Evolutionary conservation across 2,797 vertebrate species (phyloP), one percentile per base, ranked within the genome.

Genomic region (Ambastaia sidthimunki): DNA sequence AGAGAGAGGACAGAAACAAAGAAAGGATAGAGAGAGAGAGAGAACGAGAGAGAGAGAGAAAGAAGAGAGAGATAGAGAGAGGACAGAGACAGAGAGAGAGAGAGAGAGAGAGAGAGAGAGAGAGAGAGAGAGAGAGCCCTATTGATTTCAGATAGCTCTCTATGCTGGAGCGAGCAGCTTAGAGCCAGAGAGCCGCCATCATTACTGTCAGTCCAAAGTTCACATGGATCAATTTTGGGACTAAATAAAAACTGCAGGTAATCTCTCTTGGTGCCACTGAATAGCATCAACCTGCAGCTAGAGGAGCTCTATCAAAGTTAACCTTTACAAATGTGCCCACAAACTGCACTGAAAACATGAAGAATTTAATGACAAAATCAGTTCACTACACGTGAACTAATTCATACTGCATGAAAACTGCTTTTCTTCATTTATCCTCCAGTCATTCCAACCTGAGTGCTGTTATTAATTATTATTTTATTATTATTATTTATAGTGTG

Each of bases 161-260:
- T 47, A 62, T 71, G 65, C 80, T 70, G 75, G 72, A 77, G 47
- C 44, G 3, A 72, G 75, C 63, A 63, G 75, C 82, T 65, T 70
- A 80, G 77, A 83, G 76, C 11, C 13, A 79, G 82, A 85, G 23
- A 72, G 71, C 31, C 23, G 37, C 62, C 78, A 80, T 87, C 74
- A 87, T 87, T 86, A 86, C 81, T 83, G 68, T 85, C 80, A 81
- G 72, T 44, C 74, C 68, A 81, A 85, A 85, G 83, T 83, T 82
- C 80, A 80, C 65, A 76, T 11, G 69, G 85, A 86, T 85, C 84
- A 83, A 81, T 84, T 73, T 71, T 52, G 9, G 15, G 66, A 77
- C 80, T 74, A 80, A 82, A 84, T 79, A 83, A 79, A 86, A 83
- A 78, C 74, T 79, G 73, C 52, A 52, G 52, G 63, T 83, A 60